Percentiles rank a stretch among this genome's conserved stretches.
phyloP scores from a whole-genome alignment of 92 coral and sea anemone genomes.

The Zoanthus gigantus region DNA sequence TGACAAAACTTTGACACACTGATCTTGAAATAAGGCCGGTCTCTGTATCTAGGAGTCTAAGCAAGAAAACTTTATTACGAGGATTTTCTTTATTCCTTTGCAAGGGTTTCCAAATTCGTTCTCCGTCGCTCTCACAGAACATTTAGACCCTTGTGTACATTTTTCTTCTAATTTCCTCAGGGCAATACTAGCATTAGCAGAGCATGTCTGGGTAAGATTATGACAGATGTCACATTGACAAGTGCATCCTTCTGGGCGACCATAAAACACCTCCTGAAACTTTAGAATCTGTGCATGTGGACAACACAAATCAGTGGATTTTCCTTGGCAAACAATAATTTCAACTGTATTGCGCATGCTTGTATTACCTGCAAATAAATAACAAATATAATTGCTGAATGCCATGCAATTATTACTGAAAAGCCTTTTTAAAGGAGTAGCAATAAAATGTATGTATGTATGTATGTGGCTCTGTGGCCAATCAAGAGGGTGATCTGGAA shows the following conservation, averaged over 20 bases:
- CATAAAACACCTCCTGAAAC: neutral
- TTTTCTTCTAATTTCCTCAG: neutral
- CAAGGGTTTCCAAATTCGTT: constrained; percentile 26
- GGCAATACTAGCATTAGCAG: neutral
- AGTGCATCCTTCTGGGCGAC: constrained; percentile 18
- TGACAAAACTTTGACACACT: too few relatives aligned
- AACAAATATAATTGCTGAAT: too few relatives aligned
- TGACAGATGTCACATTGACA: constrained; percentile 36
- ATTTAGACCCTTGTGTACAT: neutral
- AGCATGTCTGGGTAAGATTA: constrained; percentile 12
- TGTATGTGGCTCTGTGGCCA: too few relatives aligned
- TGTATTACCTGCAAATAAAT: neutral
- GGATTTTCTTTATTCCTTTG: constrained; percentile 35
- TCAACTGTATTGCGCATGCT: neutral
- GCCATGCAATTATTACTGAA: too few relatives aligned
- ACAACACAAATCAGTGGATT: neutral
- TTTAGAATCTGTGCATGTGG: neutral
- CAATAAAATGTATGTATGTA: too few relatives aligned
- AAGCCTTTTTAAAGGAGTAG: too few relatives aligned
- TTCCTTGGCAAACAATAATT: constrained; percentile 23
- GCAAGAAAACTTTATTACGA: neutral
- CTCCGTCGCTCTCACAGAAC: neutral
- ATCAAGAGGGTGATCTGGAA: too few relatives aligned
- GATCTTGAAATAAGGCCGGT: too few relatives aligned
- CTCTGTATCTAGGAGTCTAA: neutral